phyloP scores from a whole-genome alignment of 2,888 invertebrate genomes.

The Abscondita cerata region DNA sequence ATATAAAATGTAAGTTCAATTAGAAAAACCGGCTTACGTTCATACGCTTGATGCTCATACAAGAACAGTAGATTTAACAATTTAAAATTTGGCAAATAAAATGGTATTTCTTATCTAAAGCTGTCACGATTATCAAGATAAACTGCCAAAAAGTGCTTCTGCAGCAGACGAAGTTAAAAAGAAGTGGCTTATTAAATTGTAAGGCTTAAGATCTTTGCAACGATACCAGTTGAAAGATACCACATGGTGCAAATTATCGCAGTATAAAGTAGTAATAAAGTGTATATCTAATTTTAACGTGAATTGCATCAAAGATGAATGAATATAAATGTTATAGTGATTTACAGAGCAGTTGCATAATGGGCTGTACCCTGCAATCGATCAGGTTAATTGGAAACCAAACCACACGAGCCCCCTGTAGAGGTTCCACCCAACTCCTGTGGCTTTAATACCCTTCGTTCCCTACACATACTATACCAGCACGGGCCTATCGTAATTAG shows the following conservation, averaged over 20 bases:
- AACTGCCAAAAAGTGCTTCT: no score
- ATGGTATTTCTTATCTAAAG: no score
- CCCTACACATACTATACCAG: conserved; percentile 35
- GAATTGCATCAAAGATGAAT: conserved; percentile 18
- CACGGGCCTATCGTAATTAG: conserved; percentile 40
- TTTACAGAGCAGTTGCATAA: conserved; percentile 45
- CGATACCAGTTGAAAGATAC: not conserved
- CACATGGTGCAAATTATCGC: not conserved
- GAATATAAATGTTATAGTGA: conserved; percentile 28
- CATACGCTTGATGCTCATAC: no score
- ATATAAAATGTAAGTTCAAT: no score
- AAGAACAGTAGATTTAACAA: no score
- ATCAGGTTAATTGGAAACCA: conserved; percentile 58
- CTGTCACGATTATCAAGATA: no score
- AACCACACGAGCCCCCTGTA: conserved; percentile 50
- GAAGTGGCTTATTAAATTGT: no score
- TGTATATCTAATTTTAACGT: conserved; percentile 15
- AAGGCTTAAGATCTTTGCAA: no score
- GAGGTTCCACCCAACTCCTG: conserved; percentile 50
- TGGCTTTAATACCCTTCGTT: conserved; percentile 43
- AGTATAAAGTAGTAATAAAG: conserved; percentile 1
- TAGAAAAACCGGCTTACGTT: no score
- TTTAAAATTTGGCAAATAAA: no score
- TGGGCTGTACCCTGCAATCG: conserved; percentile 49
- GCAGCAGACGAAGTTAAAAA: no score